Evolutionary conservation across 2,888 invertebrate species (phyloP).

Genomic region (Agrotis ipsilon): DNA sequence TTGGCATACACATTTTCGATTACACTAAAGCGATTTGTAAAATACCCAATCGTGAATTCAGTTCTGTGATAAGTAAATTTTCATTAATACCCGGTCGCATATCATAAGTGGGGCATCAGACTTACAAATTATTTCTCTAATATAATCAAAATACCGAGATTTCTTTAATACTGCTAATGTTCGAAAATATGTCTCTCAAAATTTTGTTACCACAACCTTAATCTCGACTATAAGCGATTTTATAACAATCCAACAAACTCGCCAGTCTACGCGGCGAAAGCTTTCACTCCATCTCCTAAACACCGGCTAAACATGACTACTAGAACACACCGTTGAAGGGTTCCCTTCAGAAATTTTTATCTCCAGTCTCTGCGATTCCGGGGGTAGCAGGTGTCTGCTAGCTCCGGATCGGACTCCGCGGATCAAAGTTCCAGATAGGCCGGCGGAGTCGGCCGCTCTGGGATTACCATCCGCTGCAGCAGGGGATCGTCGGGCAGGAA

Average conservation of each 20-base stretch:
- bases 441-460: slow-evolving; percentile 92
- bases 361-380: slow-evolving; percentile 79
- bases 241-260: slow-evolving; percentile 86
- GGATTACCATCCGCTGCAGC: slow-evolving; percentile 87
- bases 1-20: slow-evolving; percentile 77
- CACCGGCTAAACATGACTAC: slow-evolving; percentile 77
- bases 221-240: slow-evolving; percentile 86
- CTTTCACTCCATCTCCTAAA: slow-evolving; percentile 74
- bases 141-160: slow-evolving; percentile 86
- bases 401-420: slow-evolving; percentile 88
- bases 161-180: slow-evolving; percentile 86
- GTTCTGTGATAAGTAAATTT: slow-evolving; percentile 72
- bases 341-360: slow-evolving; percentile 69
- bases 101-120: slow-evolving; percentile 82
- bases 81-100: slow-evolving; percentile 62
- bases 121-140: slow-evolving; percentile 80
- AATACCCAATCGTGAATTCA: slow-evolving; percentile 75
- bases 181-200: slow-evolving; percentile 90
- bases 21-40: slow-evolving; percentile 75
- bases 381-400: slow-evolving; percentile 79
- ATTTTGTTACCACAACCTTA: slow-evolving; percentile 89
- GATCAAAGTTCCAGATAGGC: slow-evolving; percentile 89
- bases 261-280: slow-evolving; percentile 81
- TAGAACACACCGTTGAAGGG: slow-evolving; percentile 73
- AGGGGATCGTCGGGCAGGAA: slow-evolving; percentile 92